Evolutionary conservation across 2,797 vertebrate species (phyloP), one percentile per base, ranked within the genome.

Genomic region (Oceanodroma leucorhoa): DNA sequence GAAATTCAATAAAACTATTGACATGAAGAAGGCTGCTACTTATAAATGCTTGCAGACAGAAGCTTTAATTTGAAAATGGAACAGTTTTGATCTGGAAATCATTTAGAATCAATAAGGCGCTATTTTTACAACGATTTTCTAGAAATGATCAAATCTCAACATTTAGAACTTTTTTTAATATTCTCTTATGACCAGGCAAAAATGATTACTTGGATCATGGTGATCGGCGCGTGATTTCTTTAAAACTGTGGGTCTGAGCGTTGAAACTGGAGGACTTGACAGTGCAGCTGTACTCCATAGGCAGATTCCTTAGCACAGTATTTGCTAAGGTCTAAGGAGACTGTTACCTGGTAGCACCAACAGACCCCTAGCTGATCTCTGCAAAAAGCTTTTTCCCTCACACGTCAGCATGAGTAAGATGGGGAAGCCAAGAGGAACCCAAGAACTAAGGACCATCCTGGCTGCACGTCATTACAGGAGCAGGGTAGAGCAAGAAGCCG

Each of bases 71-170:
- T 79, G 58, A 82, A 94, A 92, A 90, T 48, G 6, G 73, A 84
- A 54, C 36, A 41, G 15, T 80, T 94, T 70, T 79, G 64, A 85
- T 89, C 71, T 91, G 84, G 83, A 90, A 92, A 82, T 73, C 4
- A 82, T 94, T 96, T 95, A 77, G 61, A 89, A 93, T 62, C 34
- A 82, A 54, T 89, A 87, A 82, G 45, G 62, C 0, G 1, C 20
- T 94, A 90, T 93, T 95, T 95, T 96, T 94, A 61, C 21, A 54
- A 29, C 38, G 11, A 21, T 64, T 93, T 91, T 57, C 65, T 91
- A 78, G 65, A 95, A 94, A 67, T 75, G 9, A 61, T 38, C 22
- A 46, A 79, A 12, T 58, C 51, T 72, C 6, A 34, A n/a, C 14
- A 23, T 58, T 87, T 38, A 79, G 66, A 76, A 55, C 15, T 51